A percentile compares a stretch with the other conserved stretches of the same genome.
Conservation (phyloP, 1,140 invertebrate genomes). For the Amyelois transitella region DNA sequence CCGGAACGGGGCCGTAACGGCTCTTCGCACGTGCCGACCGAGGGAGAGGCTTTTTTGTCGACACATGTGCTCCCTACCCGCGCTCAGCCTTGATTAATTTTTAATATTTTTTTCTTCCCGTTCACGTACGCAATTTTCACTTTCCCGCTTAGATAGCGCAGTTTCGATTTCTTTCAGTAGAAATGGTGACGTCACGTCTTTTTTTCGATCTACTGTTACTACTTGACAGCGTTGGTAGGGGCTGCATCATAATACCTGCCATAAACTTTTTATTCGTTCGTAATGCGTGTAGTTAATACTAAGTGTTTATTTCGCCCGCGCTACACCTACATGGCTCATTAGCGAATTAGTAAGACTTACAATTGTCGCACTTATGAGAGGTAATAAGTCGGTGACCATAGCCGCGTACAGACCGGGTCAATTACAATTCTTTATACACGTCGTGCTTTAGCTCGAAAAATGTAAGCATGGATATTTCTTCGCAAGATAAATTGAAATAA, state of each 20-base stretch:
- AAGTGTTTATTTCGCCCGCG: conserved; percentile 63
- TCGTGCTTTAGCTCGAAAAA: no score
- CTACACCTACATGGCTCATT: conserved; percentile 71
- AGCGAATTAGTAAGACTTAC: conserved; percentile 66
- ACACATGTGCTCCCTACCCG: conserved; percentile 59
- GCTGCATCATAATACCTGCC: conserved; percentile 28
- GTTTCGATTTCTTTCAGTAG: conserved; percentile 29
- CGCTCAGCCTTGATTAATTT: conserved; percentile 66
- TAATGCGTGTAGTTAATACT: conserved; percentile 48
- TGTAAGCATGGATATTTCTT: no score
- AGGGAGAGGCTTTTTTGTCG: conserved; percentile 67
- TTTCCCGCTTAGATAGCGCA: conserved; percentile 48
- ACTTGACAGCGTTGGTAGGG: conserved; percentile 7
- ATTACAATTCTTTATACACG: conserved; percentile 4
- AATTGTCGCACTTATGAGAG: conserved; percentile 48
- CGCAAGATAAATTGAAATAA: no score
- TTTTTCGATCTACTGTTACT: conserved; percentile 37
- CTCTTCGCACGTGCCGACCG: conserved; percentile 55
- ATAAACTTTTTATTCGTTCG: conserved; percentile 48
- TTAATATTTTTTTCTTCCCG: conserved; percentile 72
- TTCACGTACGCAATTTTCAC: conserved; percentile 73
- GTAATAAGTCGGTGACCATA: conserved; percentile 50
- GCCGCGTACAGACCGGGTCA: conserved; percentile 32
- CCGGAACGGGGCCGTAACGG: conserved; percentile 49
- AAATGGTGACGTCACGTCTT: conserved; percentile 36